phyloP scores from a whole-genome alignment of 2,888 invertebrate species.

The Apomyelois bistriatella region DNA sequence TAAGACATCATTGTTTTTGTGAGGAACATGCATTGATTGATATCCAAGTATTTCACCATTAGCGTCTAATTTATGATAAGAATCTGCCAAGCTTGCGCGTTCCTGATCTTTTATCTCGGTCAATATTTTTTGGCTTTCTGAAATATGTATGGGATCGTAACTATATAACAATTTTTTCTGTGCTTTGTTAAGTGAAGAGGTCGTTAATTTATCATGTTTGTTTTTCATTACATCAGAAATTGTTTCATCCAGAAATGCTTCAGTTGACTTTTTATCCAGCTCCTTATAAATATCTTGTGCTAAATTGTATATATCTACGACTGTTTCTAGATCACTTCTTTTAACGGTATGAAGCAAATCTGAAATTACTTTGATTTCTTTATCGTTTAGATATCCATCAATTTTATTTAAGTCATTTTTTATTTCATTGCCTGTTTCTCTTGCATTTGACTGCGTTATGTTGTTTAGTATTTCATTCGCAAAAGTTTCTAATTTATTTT shows the following conservation, averaged over 20 bases:
- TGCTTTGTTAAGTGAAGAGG: not conserved
- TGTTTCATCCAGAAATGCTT: slow-evolving; percentile 30
- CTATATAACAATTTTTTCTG: not conserved
- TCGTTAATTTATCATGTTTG: slow-evolving; percentile 18
- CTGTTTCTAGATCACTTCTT: slow-evolving; percentile 65
- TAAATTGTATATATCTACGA: slow-evolving; percentile 64
- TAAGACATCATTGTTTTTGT: slow-evolving; percentile 20
- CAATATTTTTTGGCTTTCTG: slow-evolving; percentile 20
- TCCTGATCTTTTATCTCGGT: not conserved
- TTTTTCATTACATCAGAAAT: slow-evolving; percentile 15
- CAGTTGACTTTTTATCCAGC: slow-evolving; percentile 39
- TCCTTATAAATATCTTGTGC: slow-evolving; percentile 68
- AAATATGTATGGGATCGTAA: slow-evolving; percentile 13
- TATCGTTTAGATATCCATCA: slow-evolving; percentile 57
- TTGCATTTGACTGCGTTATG: slow-evolving; percentile 13
- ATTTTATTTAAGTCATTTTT: slow-evolving; percentile 14
- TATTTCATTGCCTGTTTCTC: slow-evolving; percentile 9
- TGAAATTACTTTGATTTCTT: slow-evolving; percentile 56
- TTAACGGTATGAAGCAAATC: slow-evolving; percentile 56
- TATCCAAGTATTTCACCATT: not conserved
- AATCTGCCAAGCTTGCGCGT: not conserved
- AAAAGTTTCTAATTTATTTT: not conserved
- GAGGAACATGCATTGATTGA: slow-evolving; percentile 14
- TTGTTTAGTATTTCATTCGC: slow-evolving; percentile 8
- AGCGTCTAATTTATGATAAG: not conserved